These are phyloP conservation scores for Archegozetes longisetosus DNA, from an alignment of 1,140 invertebrate genomes.

Conservation along the genomic window DNA sequence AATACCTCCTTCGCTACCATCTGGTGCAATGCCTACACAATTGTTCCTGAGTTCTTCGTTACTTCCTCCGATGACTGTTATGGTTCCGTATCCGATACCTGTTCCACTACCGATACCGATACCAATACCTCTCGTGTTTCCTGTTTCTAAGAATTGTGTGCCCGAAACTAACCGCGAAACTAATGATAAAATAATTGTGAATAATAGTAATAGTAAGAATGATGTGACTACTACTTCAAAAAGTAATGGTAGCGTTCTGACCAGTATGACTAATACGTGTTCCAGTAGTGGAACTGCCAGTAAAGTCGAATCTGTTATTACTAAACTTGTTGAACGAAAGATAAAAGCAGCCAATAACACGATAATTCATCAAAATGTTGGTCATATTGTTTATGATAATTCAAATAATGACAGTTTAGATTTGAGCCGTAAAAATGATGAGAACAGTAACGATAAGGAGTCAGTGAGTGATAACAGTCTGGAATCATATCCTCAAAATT, in stretches of 20 bases:
- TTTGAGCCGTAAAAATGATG: not conserved
- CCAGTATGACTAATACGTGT: not conserved
- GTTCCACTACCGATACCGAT: slow-evolving; percentile 18
- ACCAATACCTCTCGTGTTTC: slow-evolving; percentile 16
- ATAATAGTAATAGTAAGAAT: not conserved
- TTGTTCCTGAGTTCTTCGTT: not conserved
- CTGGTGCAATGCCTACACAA: not conserved
- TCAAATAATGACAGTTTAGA: not conserved
- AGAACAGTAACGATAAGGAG: not conserved
- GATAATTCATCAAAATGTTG: too few relatives aligned
- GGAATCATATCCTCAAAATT: not conserved
- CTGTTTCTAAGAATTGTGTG: slow-evolving; percentile 5
- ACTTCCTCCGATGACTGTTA: slow-evolving; percentile 16
- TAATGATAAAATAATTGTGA: not conserved
- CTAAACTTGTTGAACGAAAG: not conserved
- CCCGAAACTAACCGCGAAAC: too few relatives aligned
- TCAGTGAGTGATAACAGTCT: not conserved
- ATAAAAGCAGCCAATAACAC: not conserved
- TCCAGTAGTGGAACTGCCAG: not conserved
- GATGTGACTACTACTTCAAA: not conserved
- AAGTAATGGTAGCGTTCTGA: not conserved
- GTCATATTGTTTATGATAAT: not conserved
- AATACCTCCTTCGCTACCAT: not conserved
- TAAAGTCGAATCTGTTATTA: not conserved
- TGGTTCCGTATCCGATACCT: slow-evolving; percentile 17